Evolutionary conservation across 2,888 invertebrate genomes (phyloP).

Genomic region (Lysandra bellargus): DNA sequence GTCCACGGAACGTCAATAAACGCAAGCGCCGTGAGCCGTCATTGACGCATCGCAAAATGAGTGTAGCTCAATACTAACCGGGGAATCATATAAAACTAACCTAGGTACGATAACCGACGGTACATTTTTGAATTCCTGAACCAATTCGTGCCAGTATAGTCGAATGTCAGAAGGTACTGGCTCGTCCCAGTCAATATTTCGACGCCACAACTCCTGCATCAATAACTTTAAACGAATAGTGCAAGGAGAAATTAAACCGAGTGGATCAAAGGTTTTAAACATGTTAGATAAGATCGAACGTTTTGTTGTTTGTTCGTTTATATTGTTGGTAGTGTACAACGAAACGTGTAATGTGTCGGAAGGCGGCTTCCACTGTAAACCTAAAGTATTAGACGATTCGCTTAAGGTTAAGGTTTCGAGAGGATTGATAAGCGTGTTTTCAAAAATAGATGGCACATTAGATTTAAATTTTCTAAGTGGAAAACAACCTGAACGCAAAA

Average conservation of each 20-base stretch:
- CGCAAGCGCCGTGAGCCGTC: too few relatives aligned
- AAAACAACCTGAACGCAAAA: too few relatives aligned
- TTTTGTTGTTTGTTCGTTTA: conserved; percentile 31
- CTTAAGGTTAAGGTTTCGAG: background rate
- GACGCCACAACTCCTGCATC: too few relatives aligned
- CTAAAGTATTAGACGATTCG: conserved; percentile 34
- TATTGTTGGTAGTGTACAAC: conserved; percentile 22
- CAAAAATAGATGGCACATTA: conserved; percentile 36
- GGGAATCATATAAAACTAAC: too few relatives aligned
- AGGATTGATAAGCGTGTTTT: background rate
- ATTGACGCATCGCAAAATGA: too few relatives aligned
- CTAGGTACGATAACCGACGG: conserved; percentile 36
- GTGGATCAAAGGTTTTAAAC: conserved; percentile 42
- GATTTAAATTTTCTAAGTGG: too few relatives aligned
- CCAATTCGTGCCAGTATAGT: conserved; percentile 37
- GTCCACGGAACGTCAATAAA: too few relatives aligned
- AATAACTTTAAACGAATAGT: conserved; percentile 38
- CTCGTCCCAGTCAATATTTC: conserved; percentile 41
- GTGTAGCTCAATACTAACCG: too few relatives aligned
- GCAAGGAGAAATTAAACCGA: conserved; percentile 39
- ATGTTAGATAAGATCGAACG: conserved; percentile 40
- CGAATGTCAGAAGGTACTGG: conserved; percentile 39
- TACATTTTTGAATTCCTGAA: conserved; percentile 24
- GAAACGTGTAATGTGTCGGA: conserved; percentile 39
- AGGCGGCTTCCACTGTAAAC: conserved; percentile 38